A percentile compares a stretch with the other conserved stretches of the same genome.
Conservation (phyloP, 2,113 vertebrate species). For the Morone saxatilis region DNA sequence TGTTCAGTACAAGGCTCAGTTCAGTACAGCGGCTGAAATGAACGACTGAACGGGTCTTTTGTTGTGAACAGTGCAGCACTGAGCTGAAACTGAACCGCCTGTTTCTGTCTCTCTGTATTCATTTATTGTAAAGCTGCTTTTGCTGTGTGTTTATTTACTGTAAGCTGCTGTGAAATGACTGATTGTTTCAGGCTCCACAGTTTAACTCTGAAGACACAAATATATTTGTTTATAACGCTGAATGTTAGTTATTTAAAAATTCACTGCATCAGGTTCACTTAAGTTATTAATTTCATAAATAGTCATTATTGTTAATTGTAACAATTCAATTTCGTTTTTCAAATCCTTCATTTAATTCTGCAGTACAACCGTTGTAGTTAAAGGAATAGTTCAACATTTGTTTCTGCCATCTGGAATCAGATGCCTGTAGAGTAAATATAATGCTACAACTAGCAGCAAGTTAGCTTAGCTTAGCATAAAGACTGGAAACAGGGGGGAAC, state of each 20-base stretch:
- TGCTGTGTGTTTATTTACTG: conserved; percentile 22
- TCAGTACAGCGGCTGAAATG: conserved; percentile 15
- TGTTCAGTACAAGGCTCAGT: conserved; percentile 32
- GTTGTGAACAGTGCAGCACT: conserved; percentile 10
- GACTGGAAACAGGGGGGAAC: not conserved
- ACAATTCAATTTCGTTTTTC: not conserved
- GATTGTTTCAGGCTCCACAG: not conserved
- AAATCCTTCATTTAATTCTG: not conserved
- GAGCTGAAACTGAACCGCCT: conserved; percentile 5
- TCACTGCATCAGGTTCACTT: not conserved
- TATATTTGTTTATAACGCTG: not conserved
- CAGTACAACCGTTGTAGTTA: no score
- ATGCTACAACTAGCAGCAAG: no score
- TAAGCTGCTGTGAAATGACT: not conserved
- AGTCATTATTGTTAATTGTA: not conserved
- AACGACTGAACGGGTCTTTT: conserved; percentile 10
- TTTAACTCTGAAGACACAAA: not conserved
- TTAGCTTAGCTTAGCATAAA: not conserved
- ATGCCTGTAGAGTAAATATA: not conserved
- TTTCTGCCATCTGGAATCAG: not conserved
- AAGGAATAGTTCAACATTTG: not conserved
- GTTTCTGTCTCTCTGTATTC: not conserved
- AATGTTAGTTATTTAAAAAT: not conserved
- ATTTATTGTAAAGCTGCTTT: conserved; percentile 7
- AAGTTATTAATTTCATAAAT: not conserved